phyloP scores from a whole-genome alignment of 2,113 vertebrate species.

The Cepphus grylle region DNA sequence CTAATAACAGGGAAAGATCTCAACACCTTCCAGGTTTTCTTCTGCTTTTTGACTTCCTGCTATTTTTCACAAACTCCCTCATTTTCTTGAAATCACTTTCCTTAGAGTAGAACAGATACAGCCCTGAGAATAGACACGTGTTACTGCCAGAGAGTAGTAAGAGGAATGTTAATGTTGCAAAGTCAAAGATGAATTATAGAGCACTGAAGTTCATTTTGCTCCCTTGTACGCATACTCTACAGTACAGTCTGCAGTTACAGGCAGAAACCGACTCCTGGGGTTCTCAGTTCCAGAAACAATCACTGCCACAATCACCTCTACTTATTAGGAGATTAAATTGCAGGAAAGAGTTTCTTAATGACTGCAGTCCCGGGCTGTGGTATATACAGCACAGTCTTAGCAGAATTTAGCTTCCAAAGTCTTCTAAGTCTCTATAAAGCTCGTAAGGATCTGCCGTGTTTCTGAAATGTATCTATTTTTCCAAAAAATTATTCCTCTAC shows the following conservation, averaged over 20 bases:
- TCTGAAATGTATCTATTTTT: fast-evolving
- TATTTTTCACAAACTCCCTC: neutral
- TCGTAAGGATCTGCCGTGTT: neutral
- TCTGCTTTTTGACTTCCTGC: neutral
- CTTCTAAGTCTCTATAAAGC: neutral
- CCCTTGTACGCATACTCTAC: neutral
- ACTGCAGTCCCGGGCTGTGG: neutral
- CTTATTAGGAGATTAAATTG: neutral
- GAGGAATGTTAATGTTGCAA: neutral
- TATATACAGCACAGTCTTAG: fast-evolving
- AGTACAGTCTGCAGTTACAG: neutral
- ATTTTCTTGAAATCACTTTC: neutral
- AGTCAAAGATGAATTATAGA: neutral
- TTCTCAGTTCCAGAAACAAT: neutral
- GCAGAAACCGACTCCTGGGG: neutral
- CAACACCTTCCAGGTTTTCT: neutral
- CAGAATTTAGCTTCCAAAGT: neutral
- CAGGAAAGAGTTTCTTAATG: neutral
- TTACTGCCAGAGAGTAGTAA: neutral
- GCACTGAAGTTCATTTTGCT: neutral
- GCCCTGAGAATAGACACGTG: neutral
- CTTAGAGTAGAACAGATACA: neutral
- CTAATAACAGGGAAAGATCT: neutral
- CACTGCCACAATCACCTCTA: neutral
- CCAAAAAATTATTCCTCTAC: neutral